Base-by-base conservation (phyloP, 2,888 invertebrate species). In the Lasioglossum lativentre region DNA sequence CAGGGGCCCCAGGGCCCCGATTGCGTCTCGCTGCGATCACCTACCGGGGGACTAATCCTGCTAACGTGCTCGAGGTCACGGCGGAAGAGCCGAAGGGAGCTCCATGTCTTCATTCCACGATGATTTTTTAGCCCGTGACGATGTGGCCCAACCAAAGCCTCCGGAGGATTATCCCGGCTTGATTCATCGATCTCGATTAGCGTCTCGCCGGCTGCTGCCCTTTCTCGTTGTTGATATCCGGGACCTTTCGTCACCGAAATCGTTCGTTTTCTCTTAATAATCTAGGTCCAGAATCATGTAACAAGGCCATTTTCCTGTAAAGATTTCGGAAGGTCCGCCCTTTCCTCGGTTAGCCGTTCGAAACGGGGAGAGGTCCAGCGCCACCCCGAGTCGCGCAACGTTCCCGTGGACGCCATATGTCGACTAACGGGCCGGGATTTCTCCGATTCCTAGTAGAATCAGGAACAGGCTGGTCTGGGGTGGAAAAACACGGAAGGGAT, bases 401-500 rank as follows among this genome's bases (percentile, higher is more conserved):
- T 34, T 63, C 70, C 42, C 23, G 59, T 63, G 59, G n/a, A 70
- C 70, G 74, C 85, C 80, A 80, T 80, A 66, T 84, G 85, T 83
- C 83, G 76, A 45, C 30, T 38, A 78, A 52, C 73, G 75, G 59
- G 72, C 14, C 70, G 63, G 78, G 87, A 78, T 89, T 86, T 89
- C 80, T 78, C 74, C 80, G 82, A 83, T 81, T 80, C 75, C 66
- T 80, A 70, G 72, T 82, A 84, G 79, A 88, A 84, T 74, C 66
- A 40, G 80, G 73, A 78, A 68, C 66, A 68, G 66, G 3, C 66
- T 38, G 66, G 66, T 68, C 66, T 19, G 85, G 82, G 83, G 78
- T 77, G 89, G 89, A 87, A 89, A 90, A 90, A 85, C 90, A 89
- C 87, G 90, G 91, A 90, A 90, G 92, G 91, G 91, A 89, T 90